Evolutionary conservation across 2,797 vertebrate species (phyloP), one percentile per base, ranked within the genome.

Genomic region (Rhinophrynus dorsalis): DNA sequence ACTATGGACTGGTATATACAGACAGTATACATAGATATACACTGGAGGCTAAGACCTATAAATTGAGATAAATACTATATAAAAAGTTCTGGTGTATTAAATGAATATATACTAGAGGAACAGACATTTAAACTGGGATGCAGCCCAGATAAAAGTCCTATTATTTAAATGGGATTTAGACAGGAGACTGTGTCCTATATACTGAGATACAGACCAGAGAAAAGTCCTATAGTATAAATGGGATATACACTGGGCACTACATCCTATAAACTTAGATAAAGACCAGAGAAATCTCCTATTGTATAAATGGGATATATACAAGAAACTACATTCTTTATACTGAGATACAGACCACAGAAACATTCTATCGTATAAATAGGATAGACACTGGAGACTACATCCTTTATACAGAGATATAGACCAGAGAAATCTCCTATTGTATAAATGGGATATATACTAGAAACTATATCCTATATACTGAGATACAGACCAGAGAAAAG

Each of bases 81-180:
- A 60, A 21, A 44, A 60, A 12, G 21, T 20, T 27, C 6, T 42
- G 30, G 7, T 7, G 27, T 33, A 61, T 63, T 23, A 26, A 33
- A n/a, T 1, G 33, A 2, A 38, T 38, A 42, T 42, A 42, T 6
- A 42, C 32, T 8, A n/a, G 37, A 5, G 18, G 32, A 64, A 24
- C n/a, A 1, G 21, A 44, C 45, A 45, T 52, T 51, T 52, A 64
- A n/a, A 64, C 32, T 64, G 47, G 52, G 0, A 51, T 40, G 38
- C 32, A 64, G 61, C 51, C 3, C 29, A 27, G 45, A 40, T 42
- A 48, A 37, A 35, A 26, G 45, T 12, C 30, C 5, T 63, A 50
- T 50, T 30, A 24, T 45, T n/a, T 24, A 21, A 50, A 21, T 61
- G 18, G n/a, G 15, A 38, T 58, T 30, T 47, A 61, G 3, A 47